Evolutionary conservation across 1,140 invertebrate genomes (phyloP), one percentile per base, ranked within the genome.

Genomic region (Mizuhopecten yessoensis): DNA sequence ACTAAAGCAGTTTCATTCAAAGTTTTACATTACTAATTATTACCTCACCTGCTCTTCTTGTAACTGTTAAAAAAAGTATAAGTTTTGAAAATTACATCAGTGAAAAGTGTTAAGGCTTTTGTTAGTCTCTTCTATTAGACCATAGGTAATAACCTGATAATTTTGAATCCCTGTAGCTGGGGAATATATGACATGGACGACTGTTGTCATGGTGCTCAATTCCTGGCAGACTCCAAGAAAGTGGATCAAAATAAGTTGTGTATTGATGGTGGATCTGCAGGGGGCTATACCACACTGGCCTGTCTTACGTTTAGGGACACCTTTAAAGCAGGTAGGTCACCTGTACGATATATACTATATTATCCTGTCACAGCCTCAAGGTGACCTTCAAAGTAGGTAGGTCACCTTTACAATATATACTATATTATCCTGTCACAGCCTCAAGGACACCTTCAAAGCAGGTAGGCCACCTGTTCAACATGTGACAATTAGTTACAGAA

Each of bases 201-300:
- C 90, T 95, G 95, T 88, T 95, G 96, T 86, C 94, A 88, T 89
- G 96, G 94, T n/a, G 96, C 96, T 23, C 86, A 94, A 75, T 92
- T 94, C 90, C 90, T 97, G 88, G 94, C 93, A 33, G 75, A 92
- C 33, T 88, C 92, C 11, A 45, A 93, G n/a, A 92, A 88, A 89
- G 96, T 95, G 17, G 96, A 97, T 91, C n/a, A 91, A 15, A 93
- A 95, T 0, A 94, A 94, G 87, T 90, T 96, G 33, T 96, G 95
- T 93, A 97, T 97, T 90, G 96, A 96, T 93, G 96, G 96, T 17
- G 94, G 95, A 49, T 97, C 96, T 11, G 96, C 96, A 87, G 96
- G 96, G n/a, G 96, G 96, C 20, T 96, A 96, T 90, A 96, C 96
- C 34, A 96, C 96, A 23, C 91, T 97, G 13, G 95, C 95, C 33